phyloP scores from a whole-genome alignment of 2,888 invertebrate genomes.

The Meliscaeva auricollis region DNA sequence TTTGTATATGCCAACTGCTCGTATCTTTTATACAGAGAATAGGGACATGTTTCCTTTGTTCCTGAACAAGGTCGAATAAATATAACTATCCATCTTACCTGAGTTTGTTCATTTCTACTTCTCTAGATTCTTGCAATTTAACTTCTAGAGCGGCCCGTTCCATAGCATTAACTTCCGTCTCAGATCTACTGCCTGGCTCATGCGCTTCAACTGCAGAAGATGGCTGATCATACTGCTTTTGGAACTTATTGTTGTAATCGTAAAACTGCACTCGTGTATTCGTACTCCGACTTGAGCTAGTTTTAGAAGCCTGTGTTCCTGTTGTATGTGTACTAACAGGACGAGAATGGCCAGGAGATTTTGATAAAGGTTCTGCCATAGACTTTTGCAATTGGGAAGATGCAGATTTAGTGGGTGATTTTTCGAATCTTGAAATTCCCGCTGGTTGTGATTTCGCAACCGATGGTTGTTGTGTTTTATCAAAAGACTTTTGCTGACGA shows the following conservation, averaged over 20 bases:
- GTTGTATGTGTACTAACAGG: slow-evolving; percentile 21
- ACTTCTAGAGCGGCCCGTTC: slow-evolving; percentile 80
- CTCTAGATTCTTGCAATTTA: slow-evolving; percentile 77
- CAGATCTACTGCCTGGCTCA: slow-evolving; percentile 73
- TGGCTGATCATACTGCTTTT: slow-evolving; percentile 81
- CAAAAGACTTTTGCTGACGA: slow-evolving; percentile 39
- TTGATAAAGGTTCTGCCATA: neutral
- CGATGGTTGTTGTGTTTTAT: neutral
- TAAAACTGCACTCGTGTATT: slow-evolving; percentile 83
- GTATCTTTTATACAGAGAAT: no score
- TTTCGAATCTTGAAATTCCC: neutral
- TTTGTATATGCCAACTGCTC: no score
- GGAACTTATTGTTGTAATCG: slow-evolving; percentile 84
- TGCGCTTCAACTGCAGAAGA: slow-evolving; percentile 81
- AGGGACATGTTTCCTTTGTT: no score
- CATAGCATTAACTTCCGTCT: slow-evolving; percentile 79
- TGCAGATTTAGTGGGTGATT: neutral
- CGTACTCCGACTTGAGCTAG: slow-evolving; percentile 31
- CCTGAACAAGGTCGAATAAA: no score
- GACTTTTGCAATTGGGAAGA: neutral
- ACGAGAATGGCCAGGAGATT: neutral
- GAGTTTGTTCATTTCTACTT: slow-evolving; percentile 78
- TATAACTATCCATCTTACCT: slow-evolving; percentile 74
- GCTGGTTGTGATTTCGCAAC: no score
- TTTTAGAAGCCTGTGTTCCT: slow-evolving; percentile 7